Evolutionary conservation across 92 coral and sea anemone genomes (phyloP).

Genomic region (Muricea muricata): DNA sequence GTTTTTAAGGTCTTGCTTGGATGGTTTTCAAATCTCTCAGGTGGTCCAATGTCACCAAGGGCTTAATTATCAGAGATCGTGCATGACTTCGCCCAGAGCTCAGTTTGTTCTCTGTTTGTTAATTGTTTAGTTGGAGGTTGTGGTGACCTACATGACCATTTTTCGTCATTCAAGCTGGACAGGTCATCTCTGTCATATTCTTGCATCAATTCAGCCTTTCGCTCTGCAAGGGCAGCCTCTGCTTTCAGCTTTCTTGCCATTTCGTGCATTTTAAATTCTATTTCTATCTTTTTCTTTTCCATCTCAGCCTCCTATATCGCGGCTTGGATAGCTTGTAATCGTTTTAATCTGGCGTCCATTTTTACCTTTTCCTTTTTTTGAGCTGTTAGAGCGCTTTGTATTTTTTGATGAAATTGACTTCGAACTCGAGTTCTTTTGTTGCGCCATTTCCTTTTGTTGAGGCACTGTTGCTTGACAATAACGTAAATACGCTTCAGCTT

Average conservation of each 20-base stretch:
- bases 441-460: not conserved
- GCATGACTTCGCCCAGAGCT: constrained; percentile 2
- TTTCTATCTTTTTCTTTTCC: constrained; percentile 56
- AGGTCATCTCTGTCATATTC: not conserved
- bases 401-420: not conserved
- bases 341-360: constrained; percentile 46
- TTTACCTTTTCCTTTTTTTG: constrained; percentile 27
- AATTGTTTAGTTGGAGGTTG: not conserved
- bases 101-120: constrained; percentile 31
- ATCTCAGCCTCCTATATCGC: constrained; percentile 55
- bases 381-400: constrained; percentile 38
- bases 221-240: constrained; percentile 29
- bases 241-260: constrained; percentile 25
- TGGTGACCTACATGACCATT: not conserved
- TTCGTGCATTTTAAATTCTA: constrained; percentile 36
- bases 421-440: constrained; percentile 25
- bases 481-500: not conserved
- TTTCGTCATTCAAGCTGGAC: not conserved
- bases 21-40: no score
- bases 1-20: no score
- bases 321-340: constrained; percentile 44
- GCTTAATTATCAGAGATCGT: not conserved
- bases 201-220: constrained; percentile 12
- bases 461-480: not conserved
- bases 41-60: no score